These are phyloP conservation scores for Pardosa pseudoannulata DNA, from an alignment of 2,888 invertebrate genomes.

Conservation along the genomic window DNA sequence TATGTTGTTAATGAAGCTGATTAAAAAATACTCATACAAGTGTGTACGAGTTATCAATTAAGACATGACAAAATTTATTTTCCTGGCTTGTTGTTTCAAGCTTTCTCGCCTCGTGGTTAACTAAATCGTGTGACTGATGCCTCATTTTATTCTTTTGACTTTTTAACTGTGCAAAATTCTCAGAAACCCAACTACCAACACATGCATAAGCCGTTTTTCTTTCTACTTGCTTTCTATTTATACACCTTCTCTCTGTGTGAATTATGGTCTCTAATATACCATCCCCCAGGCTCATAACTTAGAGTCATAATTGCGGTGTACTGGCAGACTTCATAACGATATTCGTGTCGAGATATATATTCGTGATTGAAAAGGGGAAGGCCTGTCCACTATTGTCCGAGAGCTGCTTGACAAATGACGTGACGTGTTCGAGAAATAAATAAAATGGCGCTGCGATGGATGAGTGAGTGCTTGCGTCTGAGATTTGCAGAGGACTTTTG, in stretches of 20 bases:
- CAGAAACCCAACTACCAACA: not conserved
- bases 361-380: conserved; percentile 55
- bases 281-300: conserved; percentile 40
- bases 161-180: not conserved
- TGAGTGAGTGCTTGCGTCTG: not conserved
- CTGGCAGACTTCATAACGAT: conserved; percentile 36
- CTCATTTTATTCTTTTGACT: too few relatives aligned
- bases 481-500: not conserved
- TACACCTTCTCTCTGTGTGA: conserved; percentile 24
- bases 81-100: too few relatives aligned
- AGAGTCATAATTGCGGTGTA: conserved; percentile 27
- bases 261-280: conserved; percentile 60
- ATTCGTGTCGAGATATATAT: conserved; percentile 62
- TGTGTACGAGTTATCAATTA: too few relatives aligned
- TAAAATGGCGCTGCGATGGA: not conserved
- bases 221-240: conserved; percentile 25
- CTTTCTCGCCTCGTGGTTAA: too few relatives aligned
- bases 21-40: too few relatives aligned
- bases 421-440: not conserved
- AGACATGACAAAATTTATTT: too few relatives aligned
- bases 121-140: too few relatives aligned
- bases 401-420: conserved; percentile 48
- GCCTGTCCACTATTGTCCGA: conserved; percentile 48
- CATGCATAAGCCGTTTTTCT: not conserved
- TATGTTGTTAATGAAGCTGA: too few relatives aligned